Evolutionary conservation across 1,140 invertebrate genomes (phyloP).

Genomic region (Plodia interpunctella): DNA sequence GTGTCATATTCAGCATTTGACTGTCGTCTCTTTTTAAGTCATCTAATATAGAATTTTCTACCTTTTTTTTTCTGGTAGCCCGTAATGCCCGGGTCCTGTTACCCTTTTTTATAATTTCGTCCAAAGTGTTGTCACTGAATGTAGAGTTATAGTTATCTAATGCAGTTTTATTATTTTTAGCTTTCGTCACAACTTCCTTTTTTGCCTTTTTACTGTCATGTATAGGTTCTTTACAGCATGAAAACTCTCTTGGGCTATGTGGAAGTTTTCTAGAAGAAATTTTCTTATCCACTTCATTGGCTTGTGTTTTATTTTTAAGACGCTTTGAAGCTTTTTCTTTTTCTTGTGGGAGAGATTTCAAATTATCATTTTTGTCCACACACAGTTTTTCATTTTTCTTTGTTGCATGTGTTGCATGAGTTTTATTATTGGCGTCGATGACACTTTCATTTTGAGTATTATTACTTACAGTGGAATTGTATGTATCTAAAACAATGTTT

Average conservation of each 20-base stretch:
- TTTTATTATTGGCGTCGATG: too few species aligned
- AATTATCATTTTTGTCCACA: not conserved
- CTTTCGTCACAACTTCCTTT: not conserved
- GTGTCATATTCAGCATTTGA: not conserved
- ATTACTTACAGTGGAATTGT: not conserved
- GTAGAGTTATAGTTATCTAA: not conserved
- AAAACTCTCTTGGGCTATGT: not conserved
- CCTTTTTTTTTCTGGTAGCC: not conserved
- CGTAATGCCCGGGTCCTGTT: not conserved
- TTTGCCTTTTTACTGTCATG: not conserved
- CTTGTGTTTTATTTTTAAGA: not conserved
- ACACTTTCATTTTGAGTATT: not conserved
- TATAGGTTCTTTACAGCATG: not conserved
- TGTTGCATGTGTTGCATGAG: too few species aligned
- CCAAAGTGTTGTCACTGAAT: not conserved
- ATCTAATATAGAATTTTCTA: too few species aligned
- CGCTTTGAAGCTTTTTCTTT: not conserved
- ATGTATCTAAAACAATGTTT: not conserved
- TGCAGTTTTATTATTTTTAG: not conserved
- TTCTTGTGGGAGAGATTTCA: not conserved
- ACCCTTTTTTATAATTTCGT: not conserved
- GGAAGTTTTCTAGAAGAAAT: not conserved
- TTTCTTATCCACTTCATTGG: not conserved
- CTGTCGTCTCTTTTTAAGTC: not conserved
- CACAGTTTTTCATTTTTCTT: too few species aligned